Conservation (phyloP, 2,888 invertebrate genomes). For the Fragum whitleyi region DNA sequence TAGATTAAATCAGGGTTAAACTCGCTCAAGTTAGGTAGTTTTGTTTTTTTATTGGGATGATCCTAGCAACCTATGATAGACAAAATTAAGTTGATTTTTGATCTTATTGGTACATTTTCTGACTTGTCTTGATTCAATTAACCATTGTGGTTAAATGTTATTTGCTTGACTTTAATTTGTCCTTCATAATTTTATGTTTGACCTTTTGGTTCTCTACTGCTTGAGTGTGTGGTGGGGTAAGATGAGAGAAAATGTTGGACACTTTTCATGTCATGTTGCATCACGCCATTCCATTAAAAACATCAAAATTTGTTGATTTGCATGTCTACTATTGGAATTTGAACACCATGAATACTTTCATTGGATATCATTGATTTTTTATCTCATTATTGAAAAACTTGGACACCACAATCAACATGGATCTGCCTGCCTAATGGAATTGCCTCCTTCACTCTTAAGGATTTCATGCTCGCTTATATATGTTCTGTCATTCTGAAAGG, state of each 20-base stretch:
- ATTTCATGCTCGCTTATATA: conserved; percentile 14
- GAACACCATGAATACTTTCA: conserved; percentile 11
- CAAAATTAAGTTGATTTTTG: neutral
- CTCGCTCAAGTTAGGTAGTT: conserved; percentile 25
- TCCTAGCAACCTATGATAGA: conserved; percentile 65
- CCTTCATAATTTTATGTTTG: conserved; percentile 60
- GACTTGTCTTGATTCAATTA: neutral
- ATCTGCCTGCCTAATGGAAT: conserved; percentile 24
- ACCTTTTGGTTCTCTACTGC: conserved; percentile 55
- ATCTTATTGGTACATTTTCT: neutral
- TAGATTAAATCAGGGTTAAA: conserved; percentile 8
- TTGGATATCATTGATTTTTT: conserved; percentile 45
- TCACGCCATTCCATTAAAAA: conserved; percentile 47
- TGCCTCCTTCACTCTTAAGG: conserved; percentile 13
- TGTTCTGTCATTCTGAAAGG: neutral
- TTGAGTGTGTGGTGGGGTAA: conserved; percentile 61
- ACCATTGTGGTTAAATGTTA: neutral
- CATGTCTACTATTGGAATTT: neutral
- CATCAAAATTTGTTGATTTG: conserved; percentile 13
- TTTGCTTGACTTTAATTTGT: conserved; percentile 35
- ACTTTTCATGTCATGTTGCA: conserved; percentile 62
- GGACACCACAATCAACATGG: conserved; percentile 33
- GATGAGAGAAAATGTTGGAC: conserved; percentile 8
- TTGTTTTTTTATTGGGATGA: conserved; percentile 46
- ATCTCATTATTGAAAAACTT: conserved; percentile 51